Evolutionary conservation across 2,888 invertebrate genomes (phyloP).

Genomic region (Odontocerum albicorne): DNA sequence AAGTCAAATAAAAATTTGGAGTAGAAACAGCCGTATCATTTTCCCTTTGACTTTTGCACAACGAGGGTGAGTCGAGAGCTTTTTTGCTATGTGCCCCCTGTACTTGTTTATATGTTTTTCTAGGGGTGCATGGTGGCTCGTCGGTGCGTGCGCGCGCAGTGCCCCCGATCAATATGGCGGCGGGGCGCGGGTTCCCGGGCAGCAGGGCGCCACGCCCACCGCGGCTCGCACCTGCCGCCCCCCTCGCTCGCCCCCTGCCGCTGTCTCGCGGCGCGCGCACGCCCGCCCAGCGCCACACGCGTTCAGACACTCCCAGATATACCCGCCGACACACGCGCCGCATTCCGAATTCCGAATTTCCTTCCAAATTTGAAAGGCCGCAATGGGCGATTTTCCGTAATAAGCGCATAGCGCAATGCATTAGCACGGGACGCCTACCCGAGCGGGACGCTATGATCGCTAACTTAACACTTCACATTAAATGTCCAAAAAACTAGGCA

Average conservation of each 20-base stretch:
- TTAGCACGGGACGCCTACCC: background rate
- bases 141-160: slow-evolving; percentile 43
- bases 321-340: slow-evolving; percentile 23
- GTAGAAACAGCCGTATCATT: too few species aligned
- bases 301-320: slow-evolving; percentile 29
- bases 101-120: slow-evolving; percentile 9
- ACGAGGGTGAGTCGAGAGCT: too few species aligned
- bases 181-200: slow-evolving; percentile 46
- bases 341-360: slow-evolving; percentile 3
- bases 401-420: slow-evolving; percentile 25
- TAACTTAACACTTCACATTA: too few species aligned
- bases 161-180: slow-evolving; percentile 49
- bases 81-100: too few species aligned
- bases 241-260: slow-evolving; percentile 41
- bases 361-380: slow-evolving; percentile 14
- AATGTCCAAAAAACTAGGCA: too few species aligned
- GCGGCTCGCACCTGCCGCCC: slow-evolving; percentile 41
- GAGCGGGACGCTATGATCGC: background rate
- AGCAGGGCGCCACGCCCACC: slow-evolving; percentile 42
- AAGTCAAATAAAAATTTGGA: slow-evolving; percentile 2
- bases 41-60: too few species aligned
- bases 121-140: slow-evolving; percentile 36
- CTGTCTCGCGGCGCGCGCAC: slow-evolving; percentile 40
- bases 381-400: slow-evolving; percentile 25
- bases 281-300: slow-evolving; percentile 32